These are phyloP conservation scores for Brachylomia viminalis DNA, from an alignment of 2,888 invertebrate species.

Conservation along the genomic window DNA sequence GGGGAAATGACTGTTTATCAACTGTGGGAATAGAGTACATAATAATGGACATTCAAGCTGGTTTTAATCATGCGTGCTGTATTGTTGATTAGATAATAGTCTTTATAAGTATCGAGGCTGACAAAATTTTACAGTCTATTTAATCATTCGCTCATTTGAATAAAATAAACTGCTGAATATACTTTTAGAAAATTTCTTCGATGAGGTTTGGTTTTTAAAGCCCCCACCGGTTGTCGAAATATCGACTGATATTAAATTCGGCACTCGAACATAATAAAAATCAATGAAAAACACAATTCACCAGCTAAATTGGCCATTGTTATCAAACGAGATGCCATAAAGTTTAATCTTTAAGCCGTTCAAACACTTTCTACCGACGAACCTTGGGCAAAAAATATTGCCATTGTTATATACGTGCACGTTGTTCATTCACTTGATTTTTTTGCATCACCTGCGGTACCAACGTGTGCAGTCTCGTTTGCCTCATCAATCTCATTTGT, in stretches of 20 bases:
- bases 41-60: slow-evolving; percentile 55
- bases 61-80: slow-evolving; percentile 54
- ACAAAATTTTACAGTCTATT: slow-evolving; percentile 40
- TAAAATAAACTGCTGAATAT: slow-evolving; percentile 13
- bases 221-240: slow-evolving; percentile 34
- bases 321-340: slow-evolving; percentile 72
- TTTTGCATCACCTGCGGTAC: slow-evolving; percentile 72
- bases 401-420: slow-evolving; percentile 78
- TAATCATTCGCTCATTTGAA: slow-evolving; percentile 33
- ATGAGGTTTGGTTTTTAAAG: background rate
- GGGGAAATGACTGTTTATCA: slow-evolving; percentile 65
- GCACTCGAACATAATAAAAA: slow-evolving; percentile 56
- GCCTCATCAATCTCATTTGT: slow-evolving; percentile 58
- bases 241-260: slow-evolving; percentile 51
- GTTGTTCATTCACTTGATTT: slow-evolving; percentile 76
- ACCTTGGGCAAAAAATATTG: slow-evolving; percentile 75
- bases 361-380: slow-evolving; percentile 78
- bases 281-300: slow-evolving; percentile 69
- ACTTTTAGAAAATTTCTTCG: slow-evolving; percentile 18
- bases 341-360: slow-evolving; percentile 73
- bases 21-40: slow-evolving; percentile 66
- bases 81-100: slow-evolving; percentile 63
- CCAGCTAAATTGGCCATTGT: slow-evolving; percentile 75
- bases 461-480: slow-evolving; percentile 67
- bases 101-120: slow-evolving; percentile 47